A percentile compares a stretch with the other conserved stretches of the same genome.
phyloP scores from a whole-genome alignment of 2,888 invertebrate species.

The Orchesellides sinensis region DNA sequence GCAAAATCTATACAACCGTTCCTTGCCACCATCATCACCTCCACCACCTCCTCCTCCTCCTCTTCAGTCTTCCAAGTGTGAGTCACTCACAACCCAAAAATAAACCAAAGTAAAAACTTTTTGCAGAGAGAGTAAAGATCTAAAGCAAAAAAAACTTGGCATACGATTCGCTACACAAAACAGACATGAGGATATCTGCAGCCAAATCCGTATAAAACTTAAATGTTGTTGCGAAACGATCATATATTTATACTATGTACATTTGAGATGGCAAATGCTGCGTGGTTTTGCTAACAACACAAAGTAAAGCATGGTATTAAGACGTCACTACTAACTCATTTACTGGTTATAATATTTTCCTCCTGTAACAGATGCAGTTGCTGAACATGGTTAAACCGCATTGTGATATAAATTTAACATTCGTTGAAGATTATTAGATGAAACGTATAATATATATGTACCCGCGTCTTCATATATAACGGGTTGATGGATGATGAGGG shows the following conservation, averaged over 20 bases:
- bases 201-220: neutral
- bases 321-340: neutral
- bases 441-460: too few species aligned
- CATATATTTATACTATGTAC: too few species aligned
- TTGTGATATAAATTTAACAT: neutral
- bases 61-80: slow-evolving; percentile 53
- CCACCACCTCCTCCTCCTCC: slow-evolving; percentile 67
- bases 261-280: slow-evolving; percentile 9
- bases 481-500: slow-evolving; percentile 19
- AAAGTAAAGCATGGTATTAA: neutral
- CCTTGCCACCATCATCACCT: slow-evolving; percentile 41
- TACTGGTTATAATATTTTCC: neutral
- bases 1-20: slow-evolving; percentile 11
- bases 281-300: too few species aligned
- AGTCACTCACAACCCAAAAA: slow-evolving; percentile 66
- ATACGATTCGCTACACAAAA: neutral
- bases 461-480: too few species aligned
- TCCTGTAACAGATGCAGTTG: slow-evolving; percentile 2
- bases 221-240: neutral
- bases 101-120: slow-evolving; percentile 60
- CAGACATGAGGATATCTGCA: neutral
- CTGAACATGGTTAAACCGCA: neutral
- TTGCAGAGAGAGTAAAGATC: slow-evolving; percentile 15
- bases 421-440: too few species aligned
- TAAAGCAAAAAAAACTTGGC: slow-evolving; percentile 41